Percentiles rank a stretch among this genome's conserved stretches.
Evolutionary conservation across 2,113 vertebrate species (phyloP).

Genomic region (Anser brachyrhynchus): DNA sequence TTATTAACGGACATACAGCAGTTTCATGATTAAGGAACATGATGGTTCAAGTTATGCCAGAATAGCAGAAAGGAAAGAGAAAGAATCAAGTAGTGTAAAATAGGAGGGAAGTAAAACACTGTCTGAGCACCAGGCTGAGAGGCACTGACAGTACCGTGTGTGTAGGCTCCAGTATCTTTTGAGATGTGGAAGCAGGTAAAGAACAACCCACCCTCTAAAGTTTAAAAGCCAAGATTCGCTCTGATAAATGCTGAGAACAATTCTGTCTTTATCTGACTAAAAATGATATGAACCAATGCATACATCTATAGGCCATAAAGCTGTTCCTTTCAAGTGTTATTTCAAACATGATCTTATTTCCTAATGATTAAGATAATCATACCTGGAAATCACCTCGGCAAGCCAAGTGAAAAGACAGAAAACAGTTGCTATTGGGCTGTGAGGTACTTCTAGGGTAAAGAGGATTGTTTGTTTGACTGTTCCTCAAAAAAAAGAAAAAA

Average conservation of each 20-base stretch:
- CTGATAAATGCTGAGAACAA: not conserved
- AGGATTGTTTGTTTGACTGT: not conserved
- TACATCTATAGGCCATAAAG: not conserved
- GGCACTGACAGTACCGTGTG: rapidly evolving
- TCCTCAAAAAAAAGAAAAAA: not conserved
- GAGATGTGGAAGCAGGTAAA: not conserved
- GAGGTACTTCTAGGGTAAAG: not conserved
- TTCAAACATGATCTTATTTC: constrained; percentile 1
- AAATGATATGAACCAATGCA: not conserved
- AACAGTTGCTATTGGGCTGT: not conserved
- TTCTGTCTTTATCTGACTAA: not conserved
- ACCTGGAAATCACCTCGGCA: not conserved
- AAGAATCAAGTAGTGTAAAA: not conserved
- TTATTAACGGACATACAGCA: not conserved
- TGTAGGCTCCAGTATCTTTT: not conserved
- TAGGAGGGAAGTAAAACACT: not conserved
- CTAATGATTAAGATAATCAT: not conserved
- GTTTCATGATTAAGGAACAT: not conserved
- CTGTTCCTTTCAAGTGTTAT: not conserved
- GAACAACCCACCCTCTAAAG: not conserved
- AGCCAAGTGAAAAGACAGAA: not conserved
- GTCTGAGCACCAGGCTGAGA: not conserved
- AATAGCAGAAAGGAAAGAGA: not conserved
- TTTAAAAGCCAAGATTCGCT: not conserved
- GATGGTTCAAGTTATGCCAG: not conserved